Base-by-base conservation (phyloP, 1,140 invertebrate species). In the Dryas iulia region DNA sequence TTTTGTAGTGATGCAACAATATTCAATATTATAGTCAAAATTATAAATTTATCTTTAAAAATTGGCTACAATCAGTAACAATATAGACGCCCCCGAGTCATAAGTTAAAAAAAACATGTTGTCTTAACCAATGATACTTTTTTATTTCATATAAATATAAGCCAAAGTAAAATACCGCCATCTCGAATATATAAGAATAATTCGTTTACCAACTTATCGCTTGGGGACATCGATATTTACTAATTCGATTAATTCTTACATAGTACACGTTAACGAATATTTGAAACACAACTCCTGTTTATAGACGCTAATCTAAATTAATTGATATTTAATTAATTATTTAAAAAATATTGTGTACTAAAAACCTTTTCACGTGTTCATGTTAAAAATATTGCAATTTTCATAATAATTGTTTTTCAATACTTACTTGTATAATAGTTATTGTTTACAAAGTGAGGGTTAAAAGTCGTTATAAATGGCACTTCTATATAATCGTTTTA, bases 341-440 rank as follows among this genome's bases (percentile, higher is more conserved):
- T 25, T 25, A 64, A 70, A 65, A 70, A 53, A 69, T 61, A 56
- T 60, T 68, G 77, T 76, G 73, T 79, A 86, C 74, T 66, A 83
- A 78, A 83, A 72, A 83, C 77, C 73, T 78, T 83, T 76, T 79
- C 83, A 86, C 82, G 78, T 86, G 81, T 88, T 87, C 87, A 87
- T 78, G 68, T 73, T 82, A 82, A 77, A 80, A 77, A 78, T 77
- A 79, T 73, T 81, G 72, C 69, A 86, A 77, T 69, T 69, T 74
- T 72, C 66, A 53, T 65, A 60, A 69, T 68, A 53, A 72, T 72
- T 69, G 70, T 68, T 72, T 72, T 69, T 61, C 35, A 64, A 68
- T 59, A 59, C 52, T 60, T 68, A 64, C 12, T 35, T 54, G 61
- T 59, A 65, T 62, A 39, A 62, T 81, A 87, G 80, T 82, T 83